Evolutionary conservation across 2,113 vertebrate species (phyloP).

Genomic region (Pomatorhinus ruficollis): DNA sequence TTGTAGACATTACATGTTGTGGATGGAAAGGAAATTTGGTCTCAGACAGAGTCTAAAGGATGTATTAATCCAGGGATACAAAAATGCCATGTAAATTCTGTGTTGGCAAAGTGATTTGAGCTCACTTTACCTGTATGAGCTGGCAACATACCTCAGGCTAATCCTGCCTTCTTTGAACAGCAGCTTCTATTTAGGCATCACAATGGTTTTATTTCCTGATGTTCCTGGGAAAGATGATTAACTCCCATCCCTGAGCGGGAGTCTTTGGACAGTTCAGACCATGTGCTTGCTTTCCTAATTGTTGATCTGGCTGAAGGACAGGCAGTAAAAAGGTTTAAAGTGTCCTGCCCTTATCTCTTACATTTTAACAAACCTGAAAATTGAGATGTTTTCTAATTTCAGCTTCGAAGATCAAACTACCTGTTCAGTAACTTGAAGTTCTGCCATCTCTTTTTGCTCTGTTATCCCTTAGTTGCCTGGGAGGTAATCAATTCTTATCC

Average conservation of each 20-base stretch:
- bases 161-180: not conserved
- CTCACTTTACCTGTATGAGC: not conserved
- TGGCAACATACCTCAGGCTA: not conserved
- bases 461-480: not conserved
- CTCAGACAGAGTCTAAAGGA: not conserved
- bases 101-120: not conserved
- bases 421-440: not conserved
- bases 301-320: not conserved
- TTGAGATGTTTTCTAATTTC: not conserved
- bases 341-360: not conserved
- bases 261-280: not conserved
- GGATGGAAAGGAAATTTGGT: not conserved
- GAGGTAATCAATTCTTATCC: not conserved
- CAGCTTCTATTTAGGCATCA: not conserved
- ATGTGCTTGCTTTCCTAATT: not conserved
- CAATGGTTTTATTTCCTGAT: not conserved
- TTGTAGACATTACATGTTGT: rapidly evolving
- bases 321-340: not conserved
- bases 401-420: not conserved
- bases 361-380: not conserved
- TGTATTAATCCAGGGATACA: not conserved
- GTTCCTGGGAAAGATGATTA: not conserved
- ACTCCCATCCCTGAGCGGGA: not conserved
- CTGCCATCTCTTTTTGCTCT: not conserved
- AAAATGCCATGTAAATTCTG: not conserved